phyloP scores from a whole-genome alignment of 2,113 vertebrate species.

The Poecilia latipinna region DNA sequence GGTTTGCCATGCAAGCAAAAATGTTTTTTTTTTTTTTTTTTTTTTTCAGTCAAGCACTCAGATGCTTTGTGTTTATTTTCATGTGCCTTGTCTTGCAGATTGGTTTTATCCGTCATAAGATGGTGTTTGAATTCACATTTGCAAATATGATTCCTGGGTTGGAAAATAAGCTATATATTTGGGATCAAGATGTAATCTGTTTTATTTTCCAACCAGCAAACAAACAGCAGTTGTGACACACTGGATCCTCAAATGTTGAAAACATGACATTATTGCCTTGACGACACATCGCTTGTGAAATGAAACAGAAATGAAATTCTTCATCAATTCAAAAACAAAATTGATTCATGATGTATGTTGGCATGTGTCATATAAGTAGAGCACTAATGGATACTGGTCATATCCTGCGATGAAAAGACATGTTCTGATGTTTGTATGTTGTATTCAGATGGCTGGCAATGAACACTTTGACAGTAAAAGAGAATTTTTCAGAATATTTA shows the following conservation, averaged over 20 bases:
- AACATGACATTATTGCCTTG: background rate
- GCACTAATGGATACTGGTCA: conserved; percentile 19
- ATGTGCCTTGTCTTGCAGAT: background rate
- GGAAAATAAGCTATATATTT: background rate
- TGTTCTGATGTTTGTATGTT: too few relatives aligned
- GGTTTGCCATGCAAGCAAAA: too few relatives aligned
- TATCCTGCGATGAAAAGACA: background rate
- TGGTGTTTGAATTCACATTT: background rate
- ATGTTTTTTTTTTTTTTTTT: too few relatives aligned
- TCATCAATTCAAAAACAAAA: conserved; percentile 3
- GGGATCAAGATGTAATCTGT: background rate
- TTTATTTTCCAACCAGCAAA: too few relatives aligned
- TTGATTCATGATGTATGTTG: conserved; percentile 20
- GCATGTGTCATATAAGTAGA: conserved; percentile 39
- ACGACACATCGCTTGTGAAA: conserved; percentile 8
- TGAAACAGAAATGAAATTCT: too few relatives aligned
- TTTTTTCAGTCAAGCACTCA: too few relatives aligned
- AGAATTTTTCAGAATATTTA: conserved; percentile 26
- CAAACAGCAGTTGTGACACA: background rate
- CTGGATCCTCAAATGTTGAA: background rate
- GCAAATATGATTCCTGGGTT: background rate
- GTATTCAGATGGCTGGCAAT: too few relatives aligned
- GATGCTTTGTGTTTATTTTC: too few relatives aligned
- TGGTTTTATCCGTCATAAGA: background rate
- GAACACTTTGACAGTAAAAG: conserved; percentile 45